phyloP scores from a whole-genome alignment of 1,140 invertebrate genomes.

The Amyelois transitella region DNA sequence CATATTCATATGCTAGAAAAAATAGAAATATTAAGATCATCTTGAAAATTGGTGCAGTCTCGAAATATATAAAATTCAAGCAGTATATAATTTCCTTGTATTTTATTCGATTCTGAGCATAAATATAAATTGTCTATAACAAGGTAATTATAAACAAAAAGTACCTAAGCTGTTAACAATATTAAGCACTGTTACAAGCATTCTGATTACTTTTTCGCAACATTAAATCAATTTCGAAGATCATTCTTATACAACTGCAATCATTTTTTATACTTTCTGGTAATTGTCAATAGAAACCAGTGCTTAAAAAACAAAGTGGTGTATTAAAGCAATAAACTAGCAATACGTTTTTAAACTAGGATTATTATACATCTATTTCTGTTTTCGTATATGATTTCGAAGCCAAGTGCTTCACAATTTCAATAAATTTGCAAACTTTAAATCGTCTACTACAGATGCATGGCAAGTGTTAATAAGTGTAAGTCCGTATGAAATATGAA shows the following conservation, averaged over 20 bases:
- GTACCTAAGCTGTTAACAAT: background rate
- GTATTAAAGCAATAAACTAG: background rate
- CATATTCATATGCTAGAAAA: slow-evolving; percentile 92
- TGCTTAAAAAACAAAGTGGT: background rate
- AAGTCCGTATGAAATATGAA: background rate
- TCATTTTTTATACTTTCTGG: background rate
- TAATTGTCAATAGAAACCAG: background rate
- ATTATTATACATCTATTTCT: background rate
- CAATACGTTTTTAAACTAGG: background rate
- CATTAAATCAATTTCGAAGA: too few relatives aligned
- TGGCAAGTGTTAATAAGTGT: slow-evolving; percentile 30
- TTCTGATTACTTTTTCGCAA: too few relatives aligned
- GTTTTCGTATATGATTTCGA: background rate
- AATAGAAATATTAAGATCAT: slow-evolving; percentile 1
- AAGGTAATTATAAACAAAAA: background rate
- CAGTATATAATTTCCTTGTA: background rate
- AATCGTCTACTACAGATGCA: slow-evolving; percentile 43
- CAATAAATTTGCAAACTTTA: background rate
- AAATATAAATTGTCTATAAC: background rate
- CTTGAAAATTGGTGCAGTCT: background rate
- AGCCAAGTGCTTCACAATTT: background rate
- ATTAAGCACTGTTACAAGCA: slow-evolving; percentile 1
- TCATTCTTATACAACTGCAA: background rate
- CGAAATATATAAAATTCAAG: background rate
- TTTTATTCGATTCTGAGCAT: background rate